A percentile compares a stretch with the other conserved stretches of the same genome.
Evolutionary conservation across 1,140 invertebrate species (phyloP).

Genomic region (Orchesella cincta): DNA sequence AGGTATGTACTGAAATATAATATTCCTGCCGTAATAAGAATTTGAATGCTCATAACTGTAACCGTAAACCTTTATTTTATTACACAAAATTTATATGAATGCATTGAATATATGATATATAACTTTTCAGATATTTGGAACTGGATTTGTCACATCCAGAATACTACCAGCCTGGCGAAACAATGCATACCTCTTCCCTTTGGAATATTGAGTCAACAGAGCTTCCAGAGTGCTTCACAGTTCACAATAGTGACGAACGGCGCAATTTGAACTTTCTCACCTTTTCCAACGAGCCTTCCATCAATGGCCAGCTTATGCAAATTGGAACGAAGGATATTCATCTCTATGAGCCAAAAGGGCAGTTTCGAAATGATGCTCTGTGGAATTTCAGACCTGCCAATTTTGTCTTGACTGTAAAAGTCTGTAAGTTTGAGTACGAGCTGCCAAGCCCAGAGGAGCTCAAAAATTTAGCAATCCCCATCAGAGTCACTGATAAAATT

Average conservation of each 20-base stretch:
- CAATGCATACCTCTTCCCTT: conserved; percentile 31
- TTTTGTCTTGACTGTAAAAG: neutral
- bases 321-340: conserved; percentile 35
- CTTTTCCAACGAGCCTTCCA: conserved; percentile 35
- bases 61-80: too few relatives aligned
- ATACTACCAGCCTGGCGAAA: conserved; percentile 33
- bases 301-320: conserved; percentile 32
- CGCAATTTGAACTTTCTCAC: conserved; percentile 33
- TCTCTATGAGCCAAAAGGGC: conserved; percentile 25
- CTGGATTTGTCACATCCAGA: conserved; percentile 30
- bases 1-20: conserved; percentile 4
- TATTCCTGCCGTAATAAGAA: too few relatives aligned
- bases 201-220: conserved; percentile 30
- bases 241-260: conserved; percentile 31
- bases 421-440: conserved; percentile 5
- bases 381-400: conserved; percentile 33
- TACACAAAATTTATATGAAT: neutral
- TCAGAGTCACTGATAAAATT: conserved; percentile 12
- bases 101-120: neutral
- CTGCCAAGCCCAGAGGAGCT: neutral
- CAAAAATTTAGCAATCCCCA: neutral
- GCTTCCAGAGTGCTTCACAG: conserved; percentile 23
- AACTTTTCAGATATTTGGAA: conserved; percentile 27
- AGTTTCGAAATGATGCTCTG: conserved; percentile 32
- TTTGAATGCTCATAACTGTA: too few relatives aligned